phyloP scores from a whole-genome alignment of 2,113 vertebrate genomes.

The Physeter macrocephalus region DNA sequence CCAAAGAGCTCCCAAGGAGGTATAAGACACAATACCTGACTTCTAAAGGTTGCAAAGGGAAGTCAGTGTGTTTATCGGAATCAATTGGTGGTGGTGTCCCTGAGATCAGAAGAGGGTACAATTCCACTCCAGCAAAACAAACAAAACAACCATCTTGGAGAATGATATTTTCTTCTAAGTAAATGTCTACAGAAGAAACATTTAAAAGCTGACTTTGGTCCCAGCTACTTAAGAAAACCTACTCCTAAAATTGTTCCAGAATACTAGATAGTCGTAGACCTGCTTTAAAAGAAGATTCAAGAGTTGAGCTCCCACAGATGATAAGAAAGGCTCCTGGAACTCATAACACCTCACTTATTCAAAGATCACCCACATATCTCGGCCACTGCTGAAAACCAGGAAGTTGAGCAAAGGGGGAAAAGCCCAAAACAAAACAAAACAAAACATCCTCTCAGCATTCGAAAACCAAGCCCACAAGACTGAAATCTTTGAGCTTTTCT shows the following conservation, averaged over 20 bases:
- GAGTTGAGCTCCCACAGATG: neutral
- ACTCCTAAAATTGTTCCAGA: neutral
- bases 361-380: neutral
- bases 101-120: neutral
- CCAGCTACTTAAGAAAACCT: neutral
- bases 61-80: neutral
- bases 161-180: neutral
- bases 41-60: neutral
- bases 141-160: neutral
- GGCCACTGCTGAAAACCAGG: neutral
- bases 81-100: neutral
- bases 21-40: neutral
- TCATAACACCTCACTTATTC: neutral
- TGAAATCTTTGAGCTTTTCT: neutral
- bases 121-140: neutral
- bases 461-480: neutral
- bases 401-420: neutral
- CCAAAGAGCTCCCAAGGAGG: neutral
- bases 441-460: neutral
- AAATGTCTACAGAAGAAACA: neutral
- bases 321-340: neutral
- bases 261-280: neutral
- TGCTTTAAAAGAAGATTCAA: constrained; percentile 1
- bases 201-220: neutral
- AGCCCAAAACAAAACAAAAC: neutral